Conservation (phyloP, 2,113 vertebrate species). For the Hippocampus mohnikei region DNA sequence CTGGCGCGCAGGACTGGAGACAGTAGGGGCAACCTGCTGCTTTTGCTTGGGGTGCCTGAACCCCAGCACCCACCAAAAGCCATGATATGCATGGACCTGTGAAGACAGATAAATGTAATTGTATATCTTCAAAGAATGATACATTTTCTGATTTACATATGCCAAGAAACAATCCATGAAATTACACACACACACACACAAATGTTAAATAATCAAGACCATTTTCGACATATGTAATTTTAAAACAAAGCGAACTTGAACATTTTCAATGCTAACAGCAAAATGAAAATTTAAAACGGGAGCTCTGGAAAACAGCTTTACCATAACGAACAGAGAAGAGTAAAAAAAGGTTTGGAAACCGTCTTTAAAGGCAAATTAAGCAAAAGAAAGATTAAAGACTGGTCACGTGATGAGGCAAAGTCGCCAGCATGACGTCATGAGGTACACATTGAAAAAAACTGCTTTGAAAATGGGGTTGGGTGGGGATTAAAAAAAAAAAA, state of each 20-base stretch:
- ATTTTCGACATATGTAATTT: too few species aligned
- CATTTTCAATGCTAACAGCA: too few species aligned
- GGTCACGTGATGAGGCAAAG: not conserved
- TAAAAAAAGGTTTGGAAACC: too few species aligned
- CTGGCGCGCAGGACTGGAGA: slow-evolving; percentile 37
- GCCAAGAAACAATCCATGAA: not conserved
- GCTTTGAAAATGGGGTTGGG: not conserved
- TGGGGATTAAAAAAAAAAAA: not conserved
- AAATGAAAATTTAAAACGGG: too few species aligned
- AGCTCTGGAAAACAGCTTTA: not conserved
- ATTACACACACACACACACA: too few species aligned
- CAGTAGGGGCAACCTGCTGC: not conserved
- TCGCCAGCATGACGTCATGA: not conserved
- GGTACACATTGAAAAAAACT: not conserved
- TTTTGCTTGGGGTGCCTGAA: slow-evolving; percentile 28
- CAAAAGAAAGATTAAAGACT: too few species aligned
- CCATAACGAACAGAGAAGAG: not conserved
- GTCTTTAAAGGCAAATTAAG: too few species aligned
- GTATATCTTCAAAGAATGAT: not conserved
- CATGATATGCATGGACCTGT: slow-evolving; percentile 56
- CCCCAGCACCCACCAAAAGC: slow-evolving; percentile 67
- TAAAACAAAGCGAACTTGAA: too few species aligned
- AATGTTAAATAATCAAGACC: too few species aligned
- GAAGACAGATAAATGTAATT: not conserved
- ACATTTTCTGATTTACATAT: too few species aligned